Evolutionary conservation across 2,113 vertebrate genomes (phyloP).

Genomic region (Sialia sialis): DNA sequence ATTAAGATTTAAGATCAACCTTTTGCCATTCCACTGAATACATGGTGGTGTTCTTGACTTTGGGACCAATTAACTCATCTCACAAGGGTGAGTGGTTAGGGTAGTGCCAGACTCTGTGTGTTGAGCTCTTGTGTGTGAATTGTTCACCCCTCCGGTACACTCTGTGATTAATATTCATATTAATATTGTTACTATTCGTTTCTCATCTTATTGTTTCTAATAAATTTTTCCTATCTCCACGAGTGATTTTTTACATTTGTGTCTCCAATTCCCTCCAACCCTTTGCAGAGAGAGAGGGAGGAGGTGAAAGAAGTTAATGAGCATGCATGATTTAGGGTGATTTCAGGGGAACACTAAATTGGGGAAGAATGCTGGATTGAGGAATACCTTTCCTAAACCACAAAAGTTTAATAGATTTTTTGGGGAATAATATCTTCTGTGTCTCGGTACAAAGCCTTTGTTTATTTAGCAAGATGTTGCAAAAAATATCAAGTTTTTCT

Average conservation of each 20-base stretch:
- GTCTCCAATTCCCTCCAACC: background rate
- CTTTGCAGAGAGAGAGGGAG: background rate
- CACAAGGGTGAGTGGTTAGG: background rate
- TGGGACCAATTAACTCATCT: background rate
- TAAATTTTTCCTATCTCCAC: background rate
- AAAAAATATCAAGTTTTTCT: background rate
- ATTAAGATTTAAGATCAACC: background rate
- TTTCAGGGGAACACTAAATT: background rate
- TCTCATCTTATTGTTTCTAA: background rate
- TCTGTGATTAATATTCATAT: background rate
- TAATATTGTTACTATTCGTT: background rate
- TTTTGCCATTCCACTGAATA: background rate
- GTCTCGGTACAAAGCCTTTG: background rate
- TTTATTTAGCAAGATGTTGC: background rate
- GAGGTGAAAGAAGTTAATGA: background rate
- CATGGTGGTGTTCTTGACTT: background rate
- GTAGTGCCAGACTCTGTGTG: background rate
- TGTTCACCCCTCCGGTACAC: background rate
- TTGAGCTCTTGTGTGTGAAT: background rate
- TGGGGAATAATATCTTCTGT: background rate
- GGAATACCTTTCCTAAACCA: background rate
- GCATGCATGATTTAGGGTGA: accelerated
- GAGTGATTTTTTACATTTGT: background rate
- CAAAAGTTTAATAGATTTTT: background rate
- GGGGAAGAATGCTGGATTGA: background rate